Base-by-base conservation (phyloP, 35 echinoderm and acorn worm species). In the Patiria miniata region DNA sequence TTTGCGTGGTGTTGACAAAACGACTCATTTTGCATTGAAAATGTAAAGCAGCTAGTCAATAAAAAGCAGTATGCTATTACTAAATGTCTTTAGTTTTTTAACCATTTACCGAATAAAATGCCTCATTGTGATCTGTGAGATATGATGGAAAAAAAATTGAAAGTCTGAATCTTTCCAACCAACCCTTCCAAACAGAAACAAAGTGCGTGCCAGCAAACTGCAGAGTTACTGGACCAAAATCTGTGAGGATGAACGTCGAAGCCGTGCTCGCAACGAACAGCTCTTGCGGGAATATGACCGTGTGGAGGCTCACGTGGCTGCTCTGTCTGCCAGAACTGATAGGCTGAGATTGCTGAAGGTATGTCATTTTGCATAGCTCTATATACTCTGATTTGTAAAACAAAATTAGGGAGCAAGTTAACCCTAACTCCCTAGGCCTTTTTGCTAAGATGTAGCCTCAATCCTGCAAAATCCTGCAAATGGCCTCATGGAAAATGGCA, bases 201-300 rank as follows among this genome's bases (percentile, higher is more conserved):
- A 78, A 37, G 56, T 90, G 34, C 87, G 81, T 18, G 91, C 95
- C 22, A 86, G 79, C 36, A 93, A 89, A 60, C 85, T 97, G 12
- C 95, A 97, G 38, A 86, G 79, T 37, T 91, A 94, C 77, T 97
- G 95, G 95, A 61, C 88, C 59, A 90, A 97, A 44, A 40, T 97
- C 33, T 97, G 95, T 83, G 95, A 93, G 53, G 86, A 93, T 85
- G 95, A 97, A 79, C 83, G 80, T 38, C 81, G 85, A 56, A 93
- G 91, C 38, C 76, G 79, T 52, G 92, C 85, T 54, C 87, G 95
- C 32, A 98, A 98, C 79, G 81, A 91, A 55, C 83, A 91, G 51
- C 89, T 98, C 19, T 83, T 98, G 16, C 55, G 60, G 36, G 91
- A 98, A 12, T 98, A 93, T 79, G 81, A 89, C 16, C 80, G 95